phyloP scores from a whole-genome alignment of 2,888 invertebrate genomes.

The Octonoba sinensis region DNA sequence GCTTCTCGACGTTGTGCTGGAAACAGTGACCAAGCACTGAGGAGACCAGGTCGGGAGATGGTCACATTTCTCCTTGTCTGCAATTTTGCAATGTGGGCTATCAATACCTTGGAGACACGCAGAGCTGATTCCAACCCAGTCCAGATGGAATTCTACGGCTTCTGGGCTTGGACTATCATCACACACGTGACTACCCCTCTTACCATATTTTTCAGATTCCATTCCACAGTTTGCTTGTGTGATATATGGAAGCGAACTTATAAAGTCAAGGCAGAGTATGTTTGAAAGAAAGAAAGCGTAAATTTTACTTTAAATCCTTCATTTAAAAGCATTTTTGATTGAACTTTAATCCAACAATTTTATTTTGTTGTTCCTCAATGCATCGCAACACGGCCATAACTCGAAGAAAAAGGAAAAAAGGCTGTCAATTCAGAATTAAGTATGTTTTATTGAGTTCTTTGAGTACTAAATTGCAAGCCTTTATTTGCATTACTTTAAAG shows the following conservation, averaged over 20 bases:
- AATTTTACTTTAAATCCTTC: no score
- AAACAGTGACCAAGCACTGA: constrained; percentile 83
- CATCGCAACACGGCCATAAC: no score
- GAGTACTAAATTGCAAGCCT: no score
- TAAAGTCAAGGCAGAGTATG: constrained; percentile 74
- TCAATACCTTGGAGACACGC: constrained; percentile 91
- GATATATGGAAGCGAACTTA: constrained; percentile 97
- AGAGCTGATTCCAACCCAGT: constrained; percentile 92
- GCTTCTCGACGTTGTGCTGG: constrained; percentile 87
- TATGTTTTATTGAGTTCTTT: no score
- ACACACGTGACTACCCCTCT: constrained; percentile 94
- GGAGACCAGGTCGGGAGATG: constrained; percentile 92
- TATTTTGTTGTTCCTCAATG: no score
- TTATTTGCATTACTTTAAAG: no score
- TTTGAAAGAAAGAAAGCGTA: constrained; percentile 29
- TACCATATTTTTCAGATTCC: constrained; percentile 94
- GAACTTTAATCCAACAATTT: no score
- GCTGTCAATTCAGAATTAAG: no score
- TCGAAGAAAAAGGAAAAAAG: no score
- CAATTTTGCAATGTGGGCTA: constrained; percentile 75
- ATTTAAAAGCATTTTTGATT: no score
- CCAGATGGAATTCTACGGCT: constrained; percentile 90
- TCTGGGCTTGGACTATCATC: constrained; percentile 96
- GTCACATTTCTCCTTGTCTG: constrained; percentile 83
- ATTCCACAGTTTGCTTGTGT: constrained; percentile 93